A percentile compares a stretch with the other conserved stretches of the same genome.
phyloP scores from a whole-genome alignment of 2,113 vertebrate genomes.

The Cebidichthys violaceus region DNA sequence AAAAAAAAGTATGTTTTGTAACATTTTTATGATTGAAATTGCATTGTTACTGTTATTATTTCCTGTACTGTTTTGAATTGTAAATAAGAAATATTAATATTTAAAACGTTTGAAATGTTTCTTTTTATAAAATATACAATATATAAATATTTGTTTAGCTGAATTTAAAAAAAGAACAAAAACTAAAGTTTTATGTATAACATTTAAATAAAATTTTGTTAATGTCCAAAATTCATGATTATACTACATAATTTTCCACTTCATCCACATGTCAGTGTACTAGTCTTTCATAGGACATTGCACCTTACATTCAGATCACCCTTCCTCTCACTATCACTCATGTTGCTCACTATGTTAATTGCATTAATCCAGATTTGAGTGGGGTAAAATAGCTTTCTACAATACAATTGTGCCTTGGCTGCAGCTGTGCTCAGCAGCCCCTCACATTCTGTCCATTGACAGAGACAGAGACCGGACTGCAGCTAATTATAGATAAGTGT shows the following conservation, averaged over 20 bases:
- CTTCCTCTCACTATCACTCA: not conserved
- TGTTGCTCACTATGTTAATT: not conserved
- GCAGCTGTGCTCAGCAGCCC: conserved; percentile 3
- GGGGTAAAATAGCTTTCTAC: not conserved
- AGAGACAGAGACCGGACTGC: not conserved
- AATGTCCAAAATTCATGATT: conserved; percentile 66
- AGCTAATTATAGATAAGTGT: conserved; percentile 13
- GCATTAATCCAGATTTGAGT: conserved; percentile 3
- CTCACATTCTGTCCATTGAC: conserved; percentile 33
- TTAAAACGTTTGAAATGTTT: conserved; percentile 96
- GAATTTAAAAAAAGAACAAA: conserved; percentile 82
- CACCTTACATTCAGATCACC: not conserved
- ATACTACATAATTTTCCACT: not conserved
- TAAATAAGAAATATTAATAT: conserved; percentile 99
- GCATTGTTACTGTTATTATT: conserved; percentile 86
- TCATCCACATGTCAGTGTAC: not conserved
- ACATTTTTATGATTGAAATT: conserved; percentile 85
- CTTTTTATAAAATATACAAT: conserved; percentile 89
- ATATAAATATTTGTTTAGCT: conserved; percentile 86
- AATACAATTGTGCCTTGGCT: conserved; percentile 3
- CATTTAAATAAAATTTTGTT: conserved; percentile 85
- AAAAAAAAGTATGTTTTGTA: conserved; percentile 92
- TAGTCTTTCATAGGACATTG: not conserved
- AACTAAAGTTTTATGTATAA: conserved; percentile 92
- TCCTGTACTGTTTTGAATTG: conserved; percentile 93